phyloP scores from a whole-genome alignment of 2,113 vertebrate genomes.

The Marcusenius ussheri region DNA sequence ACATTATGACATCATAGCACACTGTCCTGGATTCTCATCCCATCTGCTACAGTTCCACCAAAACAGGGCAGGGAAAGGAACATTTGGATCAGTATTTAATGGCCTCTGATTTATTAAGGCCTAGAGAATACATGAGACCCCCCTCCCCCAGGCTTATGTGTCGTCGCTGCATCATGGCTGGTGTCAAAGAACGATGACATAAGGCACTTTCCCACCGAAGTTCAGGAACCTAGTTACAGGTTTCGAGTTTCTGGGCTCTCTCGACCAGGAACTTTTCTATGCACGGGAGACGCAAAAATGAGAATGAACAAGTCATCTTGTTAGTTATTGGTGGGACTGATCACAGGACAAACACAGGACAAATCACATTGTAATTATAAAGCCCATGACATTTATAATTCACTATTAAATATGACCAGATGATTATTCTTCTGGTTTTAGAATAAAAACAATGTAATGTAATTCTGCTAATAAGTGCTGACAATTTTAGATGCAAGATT shows the following conservation, averaged over 20 bases:
- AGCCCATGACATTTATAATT: not conserved
- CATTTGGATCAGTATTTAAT: not conserved
- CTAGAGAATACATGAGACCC: not conserved
- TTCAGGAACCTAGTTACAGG: not conserved
- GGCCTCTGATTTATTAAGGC: not conserved
- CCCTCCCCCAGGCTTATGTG: not conserved
- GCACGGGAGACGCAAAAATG: not conserved
- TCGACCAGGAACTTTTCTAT: not conserved
- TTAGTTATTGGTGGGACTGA: not conserved
- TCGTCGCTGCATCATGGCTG: not conserved
- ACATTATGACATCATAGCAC: conserved; percentile 6
- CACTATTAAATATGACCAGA: not conserved
- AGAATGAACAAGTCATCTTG: not conserved
- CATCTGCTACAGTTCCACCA: not conserved
- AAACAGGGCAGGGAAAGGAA: not conserved
- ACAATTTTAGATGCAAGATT: not conserved
- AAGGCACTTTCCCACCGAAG: not conserved
- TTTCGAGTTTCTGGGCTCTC: not conserved
- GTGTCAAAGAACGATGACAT: not conserved
- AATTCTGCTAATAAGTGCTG: not conserved
- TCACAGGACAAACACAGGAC: not conserved
- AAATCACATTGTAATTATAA: too few relatives aligned
- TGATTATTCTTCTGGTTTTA: not conserved
- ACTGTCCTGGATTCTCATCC: not conserved
- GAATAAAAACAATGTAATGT: not conserved